These are phyloP conservation scores for Micromesistius poutassou DNA, from an alignment of 2,797 vertebrate species.

Conservation along the genomic window DNA sequence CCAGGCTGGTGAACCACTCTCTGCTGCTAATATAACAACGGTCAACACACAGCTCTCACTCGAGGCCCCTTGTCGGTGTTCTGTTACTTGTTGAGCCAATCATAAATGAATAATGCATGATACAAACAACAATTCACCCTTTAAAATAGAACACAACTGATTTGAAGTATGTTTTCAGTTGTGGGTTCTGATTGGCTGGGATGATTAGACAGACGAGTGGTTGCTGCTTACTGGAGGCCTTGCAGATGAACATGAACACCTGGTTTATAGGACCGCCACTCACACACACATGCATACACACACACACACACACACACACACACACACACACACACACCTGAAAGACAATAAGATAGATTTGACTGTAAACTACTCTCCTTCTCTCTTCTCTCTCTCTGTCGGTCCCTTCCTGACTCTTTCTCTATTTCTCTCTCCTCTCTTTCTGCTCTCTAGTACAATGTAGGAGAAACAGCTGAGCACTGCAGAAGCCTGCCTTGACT, in stretches of 20 bases:
- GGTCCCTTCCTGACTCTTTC: slow-evolving; percentile 4
- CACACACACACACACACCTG: slow-evolving; percentile 8
- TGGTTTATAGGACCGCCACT: too few species aligned
- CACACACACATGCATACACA: background rate
- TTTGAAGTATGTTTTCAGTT: background rate
- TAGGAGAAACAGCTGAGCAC: slow-evolving; percentile 9
- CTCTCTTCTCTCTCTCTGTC: background rate
- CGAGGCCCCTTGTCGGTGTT: background rate
- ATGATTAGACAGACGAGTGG: background rate
- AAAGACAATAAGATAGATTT: background rate
- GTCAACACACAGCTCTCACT: background rate
- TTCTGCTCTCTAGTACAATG: slow-evolving; percentile 20
- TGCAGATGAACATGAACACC: background rate
- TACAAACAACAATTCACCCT: background rate
- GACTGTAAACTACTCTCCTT: slow-evolving; percentile 18
- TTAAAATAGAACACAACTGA: background rate
- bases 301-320: background rate
- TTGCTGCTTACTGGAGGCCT: background rate
- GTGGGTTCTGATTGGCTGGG: background rate
- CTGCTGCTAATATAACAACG: background rate
- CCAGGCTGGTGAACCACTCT: background rate
- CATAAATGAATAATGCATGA: too few species aligned
- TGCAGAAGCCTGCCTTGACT: background rate
- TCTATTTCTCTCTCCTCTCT: slow-evolving; percentile 16
- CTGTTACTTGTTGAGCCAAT: background rate